phyloP scores from a whole-genome alignment of 2,888 invertebrate genomes.

The Nebria brevicollis region DNA sequence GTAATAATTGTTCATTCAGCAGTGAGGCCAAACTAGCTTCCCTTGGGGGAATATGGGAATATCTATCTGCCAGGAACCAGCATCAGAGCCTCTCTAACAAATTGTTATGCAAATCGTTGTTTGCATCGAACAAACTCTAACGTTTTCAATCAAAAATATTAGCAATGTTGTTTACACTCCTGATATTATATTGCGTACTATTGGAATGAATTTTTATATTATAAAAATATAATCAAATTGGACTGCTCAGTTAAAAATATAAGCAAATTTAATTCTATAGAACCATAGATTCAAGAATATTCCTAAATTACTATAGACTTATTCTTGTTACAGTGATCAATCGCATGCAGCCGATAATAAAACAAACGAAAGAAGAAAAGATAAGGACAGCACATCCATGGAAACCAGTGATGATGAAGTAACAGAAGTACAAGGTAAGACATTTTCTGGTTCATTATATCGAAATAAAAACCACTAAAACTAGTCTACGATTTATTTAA shows the following conservation, averaged over 20 bases:
- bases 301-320: too few relatives aligned
- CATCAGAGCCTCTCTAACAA: slow-evolving; percentile 47
- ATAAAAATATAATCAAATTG: too few relatives aligned
- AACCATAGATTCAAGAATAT: too few relatives aligned
- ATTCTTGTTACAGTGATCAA: slow-evolving; percentile 58
- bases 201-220: neutral
- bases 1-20: slow-evolving; percentile 63
- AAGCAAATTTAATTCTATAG: too few relatives aligned
- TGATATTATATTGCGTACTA: slow-evolving; percentile 8
- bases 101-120: slow-evolving; percentile 51
- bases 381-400: slow-evolving; percentile 65
- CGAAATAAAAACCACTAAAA: neutral
- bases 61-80: neutral
- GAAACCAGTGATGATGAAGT: slow-evolving; percentile 70
- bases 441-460: neutral
- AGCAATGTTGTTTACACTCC: neutral
- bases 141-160: slow-evolving; percentile 46
- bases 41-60: slow-evolving; percentile 27
- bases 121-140: slow-evolving; percentile 38
- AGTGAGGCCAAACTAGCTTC: slow-evolving; percentile 55
- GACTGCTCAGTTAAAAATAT: too few relatives aligned
- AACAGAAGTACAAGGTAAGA: slow-evolving; percentile 68
- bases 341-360: slow-evolving; percentile 67
- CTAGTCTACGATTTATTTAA: slow-evolving; percentile 11
- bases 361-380: slow-evolving; percentile 69